Base-by-base conservation (phyloP, 2,797 vertebrate genomes). In the Molossus alvarezi region DNA sequence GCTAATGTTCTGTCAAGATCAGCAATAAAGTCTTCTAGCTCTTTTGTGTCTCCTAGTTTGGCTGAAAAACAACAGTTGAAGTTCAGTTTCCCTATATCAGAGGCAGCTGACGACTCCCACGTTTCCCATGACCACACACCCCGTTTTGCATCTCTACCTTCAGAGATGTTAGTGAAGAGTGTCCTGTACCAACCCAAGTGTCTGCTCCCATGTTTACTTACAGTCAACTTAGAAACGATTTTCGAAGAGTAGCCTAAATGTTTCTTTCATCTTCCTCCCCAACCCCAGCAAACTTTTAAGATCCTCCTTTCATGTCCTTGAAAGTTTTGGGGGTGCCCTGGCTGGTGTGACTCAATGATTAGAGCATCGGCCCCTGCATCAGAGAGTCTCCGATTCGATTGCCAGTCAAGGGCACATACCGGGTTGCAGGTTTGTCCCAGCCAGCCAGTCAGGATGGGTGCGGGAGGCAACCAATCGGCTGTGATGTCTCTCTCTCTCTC, bases 31-130 rank as follows among this genome's bases (percentile, higher is more conserved):
- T 99, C 99, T 98, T 99, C 99, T 96, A 99, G 98, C 84, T 99
- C 99, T 98, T 99, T 99, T 1, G 99, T 99, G 98, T 99, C 99
- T 27, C 99, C 99, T 51, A 99, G 99, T 98, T 99, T 99, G 97
- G 99, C 99, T 99, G 98, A 72, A 98, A 98, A 97, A 93, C 3
- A 97, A 72, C 29, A 73, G 60, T 90, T 53, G 37, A 11, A 69
- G 15, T 96, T 87, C 29, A 91, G 17, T 60, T 87, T 55, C 91
- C 77, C 87, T 65, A 27, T 75, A 88, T 90, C 29, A 53, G 75
- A 67, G 55, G 69, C 29, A 77, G 53, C 20, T 45, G 58, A 51
- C 33, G 62, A 76, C 1, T 23, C 69, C 45, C 4, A 64, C 3
- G 0, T 81, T 58, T 85, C 55, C 73, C 45, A 65, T 23, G 5